Evolutionary conservation across 1,140 invertebrate species (phyloP), one percentile per base, ranked within the genome.

Genomic region (Hestina assimilis): DNA sequence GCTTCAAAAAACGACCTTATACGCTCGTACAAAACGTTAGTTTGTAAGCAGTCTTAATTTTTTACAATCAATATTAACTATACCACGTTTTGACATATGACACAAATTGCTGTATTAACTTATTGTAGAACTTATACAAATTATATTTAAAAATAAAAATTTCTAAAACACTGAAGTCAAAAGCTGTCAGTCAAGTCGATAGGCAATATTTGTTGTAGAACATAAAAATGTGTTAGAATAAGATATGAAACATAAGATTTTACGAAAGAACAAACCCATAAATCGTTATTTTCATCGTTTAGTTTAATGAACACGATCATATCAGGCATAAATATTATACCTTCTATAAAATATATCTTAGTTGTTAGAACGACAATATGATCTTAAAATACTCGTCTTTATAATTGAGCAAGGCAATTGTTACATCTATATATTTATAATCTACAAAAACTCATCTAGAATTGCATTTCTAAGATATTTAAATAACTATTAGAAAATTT

Each of bases 391-490:
- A 56, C 33, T 57, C 56, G 71, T 79, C 76, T 79, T 79, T 72
- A 26, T 57, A 47, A 59, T 79, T 79, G 76, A 79, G 76, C 76
- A 68, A 68, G 45, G 45, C 55, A 57, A 64, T 35, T 42, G 50
- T 63, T 42, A 55, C n/a, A 33, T 47, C 45, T 33, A 33, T 46
- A 15, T 3, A 20, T 12, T 12, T 7, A 42, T 23, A 38, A 17
- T 17, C 33, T 38, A 38, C 4, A 19, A 17, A 35, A 38, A 35
- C 9, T 17, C 9, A n/a, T 19, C 33, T 38, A 38, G 15, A 33
- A 33, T 1, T 15, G n/a, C n/a, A n/a, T n/a, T n/a, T n/a, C n/a
- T 19, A 19, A 38, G 33, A 28, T 28, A 28, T n/a, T 28, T 28
- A 0, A 28, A 28, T n/a, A 28, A 28, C n/a, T n/a, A n/a, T n/a